These are phyloP conservation scores for Ennomos quercinarius DNA, from an alignment of 2,888 invertebrate species.

Conservation along the genomic window DNA sequence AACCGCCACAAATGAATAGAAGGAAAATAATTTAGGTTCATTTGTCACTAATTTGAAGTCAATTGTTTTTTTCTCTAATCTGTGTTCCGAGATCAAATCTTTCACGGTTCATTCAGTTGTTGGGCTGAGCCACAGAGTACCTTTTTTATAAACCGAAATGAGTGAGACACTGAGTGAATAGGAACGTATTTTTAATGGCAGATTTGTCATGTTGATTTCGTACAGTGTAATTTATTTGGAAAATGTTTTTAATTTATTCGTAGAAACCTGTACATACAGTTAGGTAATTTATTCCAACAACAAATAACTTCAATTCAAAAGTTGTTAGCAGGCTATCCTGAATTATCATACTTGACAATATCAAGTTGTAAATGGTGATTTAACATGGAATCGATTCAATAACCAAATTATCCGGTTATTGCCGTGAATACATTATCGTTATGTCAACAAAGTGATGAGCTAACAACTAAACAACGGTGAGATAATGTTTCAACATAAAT, in stretches of 20 bases:
- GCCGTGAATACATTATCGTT: constrained; percentile 68
- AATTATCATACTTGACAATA: constrained; percentile 2
- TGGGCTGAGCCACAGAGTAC: too few relatives aligned
- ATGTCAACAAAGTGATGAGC: constrained; percentile 77
- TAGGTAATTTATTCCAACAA: background rate
- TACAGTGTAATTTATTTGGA: constrained; percentile 35
- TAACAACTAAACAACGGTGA: constrained; percentile 65
- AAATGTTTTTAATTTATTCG: background rate
- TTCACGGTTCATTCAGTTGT: too few relatives aligned
- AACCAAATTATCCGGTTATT: constrained; percentile 66
- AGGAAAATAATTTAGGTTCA: too few relatives aligned
- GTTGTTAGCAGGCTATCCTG: background rate
- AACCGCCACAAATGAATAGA: too few relatives aligned
- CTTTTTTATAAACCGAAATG: too few relatives aligned
- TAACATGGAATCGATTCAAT: constrained; percentile 74
- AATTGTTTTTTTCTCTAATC: too few relatives aligned
- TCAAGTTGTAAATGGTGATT: constrained; percentile 33
- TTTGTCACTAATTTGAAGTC: too few relatives aligned
- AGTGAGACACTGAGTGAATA: too few relatives aligned
- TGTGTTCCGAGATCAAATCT: too few relatives aligned
- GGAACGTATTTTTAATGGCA: too few relatives aligned
- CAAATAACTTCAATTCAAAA: background rate
- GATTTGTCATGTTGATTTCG: too few relatives aligned
- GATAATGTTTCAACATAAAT: constrained; percentile 35
- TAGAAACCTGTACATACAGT: too few relatives aligned